phyloP scores from a whole-genome alignment of 2,797 vertebrate genomes.

The Acipenser oxyrinchus region DNA sequence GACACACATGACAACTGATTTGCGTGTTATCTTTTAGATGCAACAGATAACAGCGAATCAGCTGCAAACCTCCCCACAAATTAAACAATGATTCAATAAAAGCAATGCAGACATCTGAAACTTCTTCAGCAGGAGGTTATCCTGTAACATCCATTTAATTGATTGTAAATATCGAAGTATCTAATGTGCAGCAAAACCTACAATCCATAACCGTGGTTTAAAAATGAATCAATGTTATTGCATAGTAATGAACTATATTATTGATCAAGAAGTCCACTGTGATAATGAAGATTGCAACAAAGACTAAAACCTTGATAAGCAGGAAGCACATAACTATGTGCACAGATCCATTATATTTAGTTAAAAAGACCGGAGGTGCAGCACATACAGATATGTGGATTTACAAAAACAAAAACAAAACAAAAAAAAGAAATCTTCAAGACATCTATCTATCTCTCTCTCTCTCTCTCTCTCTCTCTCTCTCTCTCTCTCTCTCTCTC shows the following conservation, averaged over 20 bases:
- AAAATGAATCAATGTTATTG: not conserved
- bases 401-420: not conserved
- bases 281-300: not conserved
- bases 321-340: not conserved
- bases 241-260: not conserved
- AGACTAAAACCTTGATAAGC: not conserved
- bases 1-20: too few relatives aligned
- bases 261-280: not conserved
- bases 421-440: not conserved
- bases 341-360: not conserved
- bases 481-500: too few relatives aligned
- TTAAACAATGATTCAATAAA: too few relatives aligned
- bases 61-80: too few relatives aligned
- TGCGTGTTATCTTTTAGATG: too few relatives aligned
- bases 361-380: too few relatives aligned
- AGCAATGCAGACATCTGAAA: too few relatives aligned
- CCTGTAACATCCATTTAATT: too few relatives aligned
- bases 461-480: too few relatives aligned
- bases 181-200: not conserved
- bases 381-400: too few relatives aligned
- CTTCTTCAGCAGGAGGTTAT: too few relatives aligned
- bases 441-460: not conserved
- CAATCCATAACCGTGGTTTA: not conserved
- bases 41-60: too few relatives aligned
- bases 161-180: not conserved